These are phyloP conservation scores for Sclerurus mexicanus DNA, from an alignment of 2,113 vertebrate genomes.

Conservation along the genomic window DNA sequence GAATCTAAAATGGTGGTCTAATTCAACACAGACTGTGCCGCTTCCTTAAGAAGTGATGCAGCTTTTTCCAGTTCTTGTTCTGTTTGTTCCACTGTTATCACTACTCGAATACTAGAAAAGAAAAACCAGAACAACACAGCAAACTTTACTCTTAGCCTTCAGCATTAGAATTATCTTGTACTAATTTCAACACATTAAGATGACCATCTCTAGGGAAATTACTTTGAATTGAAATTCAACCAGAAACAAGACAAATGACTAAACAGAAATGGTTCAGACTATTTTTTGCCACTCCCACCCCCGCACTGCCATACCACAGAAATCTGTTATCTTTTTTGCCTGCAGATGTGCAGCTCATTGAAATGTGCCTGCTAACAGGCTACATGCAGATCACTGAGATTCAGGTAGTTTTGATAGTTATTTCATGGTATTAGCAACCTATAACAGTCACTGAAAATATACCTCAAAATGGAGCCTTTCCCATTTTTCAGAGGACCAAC, in stretches of 20 bases:
- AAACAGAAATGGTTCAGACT: not conserved
- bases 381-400: not conserved
- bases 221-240: not conserved
- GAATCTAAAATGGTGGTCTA: conserved; percentile 32
- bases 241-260: not conserved
- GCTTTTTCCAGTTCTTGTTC: conserved; percentile 86
- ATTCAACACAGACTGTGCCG: conserved; percentile 75
- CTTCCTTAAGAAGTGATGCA: conserved; percentile 83
- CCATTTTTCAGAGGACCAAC: not conserved
- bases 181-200: not conserved
- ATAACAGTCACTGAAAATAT: not conserved
- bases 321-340: not conserved
- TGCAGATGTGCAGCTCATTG: not conserved
- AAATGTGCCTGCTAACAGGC: not conserved
- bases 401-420: not conserved
- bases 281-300: not conserved
- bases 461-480: not conserved
- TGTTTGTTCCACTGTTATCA: conserved; percentile 89
- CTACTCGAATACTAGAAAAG: conserved; percentile 86
- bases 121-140: not conserved
- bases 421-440: not conserved
- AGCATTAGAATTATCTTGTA: not conserved
- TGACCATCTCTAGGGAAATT: not conserved
- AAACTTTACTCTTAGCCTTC: not conserved
- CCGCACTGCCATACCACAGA: not conserved